Evolutionary conservation across 2,797 vertebrate species (phyloP).

Genomic region (Anguilla pacifica): DNA sequence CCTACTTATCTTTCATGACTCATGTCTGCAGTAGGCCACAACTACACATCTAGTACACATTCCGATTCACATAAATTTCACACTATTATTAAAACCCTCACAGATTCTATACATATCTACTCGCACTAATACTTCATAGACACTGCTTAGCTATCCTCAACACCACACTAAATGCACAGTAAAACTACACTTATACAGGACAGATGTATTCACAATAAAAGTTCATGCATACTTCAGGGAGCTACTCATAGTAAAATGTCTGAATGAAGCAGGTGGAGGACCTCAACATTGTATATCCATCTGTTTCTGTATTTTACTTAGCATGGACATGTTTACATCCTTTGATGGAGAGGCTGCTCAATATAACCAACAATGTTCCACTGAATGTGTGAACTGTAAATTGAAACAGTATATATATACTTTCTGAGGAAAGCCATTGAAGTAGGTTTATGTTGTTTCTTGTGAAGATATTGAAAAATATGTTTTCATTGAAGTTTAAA

Average conservation of each 20-base stretch:
- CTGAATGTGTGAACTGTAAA: background rate
- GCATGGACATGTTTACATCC: background rate
- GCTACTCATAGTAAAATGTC: background rate
- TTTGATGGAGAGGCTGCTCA: background rate
- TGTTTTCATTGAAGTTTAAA: background rate
- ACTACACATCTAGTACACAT: background rate
- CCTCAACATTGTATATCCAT: background rate
- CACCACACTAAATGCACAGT: background rate
- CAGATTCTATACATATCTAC: background rate
- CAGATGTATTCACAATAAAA: background rate
- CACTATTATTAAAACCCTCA: background rate
- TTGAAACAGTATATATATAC: background rate
- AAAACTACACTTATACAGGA: background rate
- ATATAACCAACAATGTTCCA: background rate
- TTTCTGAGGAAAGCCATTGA: background rate
- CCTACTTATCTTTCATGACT: background rate
- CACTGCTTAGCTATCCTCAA: too few species aligned
- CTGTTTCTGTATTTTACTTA: conserved; percentile 4
- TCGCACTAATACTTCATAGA: background rate
- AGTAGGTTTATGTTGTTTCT: background rate
- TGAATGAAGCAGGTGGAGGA: conserved; percentile 2
- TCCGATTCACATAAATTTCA: background rate
- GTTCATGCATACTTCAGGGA: background rate
- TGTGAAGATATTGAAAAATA: background rate
- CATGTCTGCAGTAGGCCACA: background rate